Base-by-base conservation (phyloP, 1,140 invertebrate genomes). In the Danaus plexippus region DNA sequence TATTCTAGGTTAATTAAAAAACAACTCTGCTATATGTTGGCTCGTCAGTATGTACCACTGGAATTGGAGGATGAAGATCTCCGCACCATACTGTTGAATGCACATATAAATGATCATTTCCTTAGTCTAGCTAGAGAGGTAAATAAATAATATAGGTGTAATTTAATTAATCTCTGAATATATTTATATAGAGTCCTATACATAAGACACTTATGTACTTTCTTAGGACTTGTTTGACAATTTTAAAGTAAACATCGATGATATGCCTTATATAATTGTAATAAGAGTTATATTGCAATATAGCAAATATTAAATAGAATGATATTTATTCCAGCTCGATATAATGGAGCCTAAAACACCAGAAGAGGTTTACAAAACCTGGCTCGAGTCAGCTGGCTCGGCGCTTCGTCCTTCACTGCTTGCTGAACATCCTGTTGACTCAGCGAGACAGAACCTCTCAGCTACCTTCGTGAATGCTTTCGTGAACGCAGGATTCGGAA, bases 311-410 rank as follows among this genome's bases (percentile, higher is more conserved):
- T 13, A 54, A 43, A 50, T 44, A 54, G 7, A 50, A 42, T 9
- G 45, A 42, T 66, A 65, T 70, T 87, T 43, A 71, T 57, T 73
- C 9, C 59, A 94, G 91, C 90, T 99, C 74, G 98, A 99, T 80
- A 99, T 99, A 67, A 98, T 99, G 94, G 98, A 99, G 80, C 96
- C 98, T 0, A 99, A 99, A 88, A 97, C 97, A 8, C 98, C 98
- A 0, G 98, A 99, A 84, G 98, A 99, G 87, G 98, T 99, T 9
- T 99, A 99, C 88, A 99, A 99, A 87, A 96, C 96, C 9, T 98
- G 99, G 89, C 87, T 99, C 59, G 98, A 99, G 82, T 98, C 95
- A 77, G 92, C 90, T 49, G 92, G 96, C 49, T 94, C 94, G 0
- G 92, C 94, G 11, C 94, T 96, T 64, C 90, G 92, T 9, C 94